Evolutionary conservation across 2,888 invertebrate species (phyloP).

Genomic region (Tetragnatha montana): DNA sequence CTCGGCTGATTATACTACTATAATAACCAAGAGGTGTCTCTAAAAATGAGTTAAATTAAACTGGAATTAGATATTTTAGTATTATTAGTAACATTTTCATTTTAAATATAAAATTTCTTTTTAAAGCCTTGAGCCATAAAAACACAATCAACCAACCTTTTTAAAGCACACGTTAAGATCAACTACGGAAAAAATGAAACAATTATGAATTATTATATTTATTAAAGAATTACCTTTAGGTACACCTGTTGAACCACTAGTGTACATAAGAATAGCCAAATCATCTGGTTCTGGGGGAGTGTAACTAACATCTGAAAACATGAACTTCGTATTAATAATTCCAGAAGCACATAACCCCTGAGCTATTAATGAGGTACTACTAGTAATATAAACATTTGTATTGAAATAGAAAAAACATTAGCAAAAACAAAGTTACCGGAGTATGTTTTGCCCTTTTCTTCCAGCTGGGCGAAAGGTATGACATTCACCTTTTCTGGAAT

Average conservation of each 20-base stretch:
- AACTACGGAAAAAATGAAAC: no score
- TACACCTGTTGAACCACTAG: conserved; percentile 80
- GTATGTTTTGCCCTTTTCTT: conserved; percentile 35
- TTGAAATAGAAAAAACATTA: not conserved
- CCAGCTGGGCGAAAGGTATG: conserved; percentile 55
- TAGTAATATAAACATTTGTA: not conserved
- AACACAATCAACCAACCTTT: no score
- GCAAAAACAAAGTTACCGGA: conserved; percentile 16
- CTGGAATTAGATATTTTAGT: no score
- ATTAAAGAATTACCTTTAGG: conserved; percentile 74
- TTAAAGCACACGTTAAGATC: no score
- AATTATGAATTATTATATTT: no score
- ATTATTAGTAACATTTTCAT: no score
- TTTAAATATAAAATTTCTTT: no score
- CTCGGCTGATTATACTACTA: no score
- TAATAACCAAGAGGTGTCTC: no score
- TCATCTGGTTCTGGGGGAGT: conserved; percentile 82
- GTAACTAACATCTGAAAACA: conserved; percentile 33
- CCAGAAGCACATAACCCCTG: not conserved
- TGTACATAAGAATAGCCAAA: conserved; percentile 98
- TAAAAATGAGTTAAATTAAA: no score
- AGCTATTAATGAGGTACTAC: no score
- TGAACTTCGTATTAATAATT: not conserved
- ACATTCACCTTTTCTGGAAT: conserved; percentile 56
- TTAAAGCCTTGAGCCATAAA: no score